Evolutionary conservation across 2,888 invertebrate genomes (phyloP).

Genomic region (Thereva nobilitata): DNA sequence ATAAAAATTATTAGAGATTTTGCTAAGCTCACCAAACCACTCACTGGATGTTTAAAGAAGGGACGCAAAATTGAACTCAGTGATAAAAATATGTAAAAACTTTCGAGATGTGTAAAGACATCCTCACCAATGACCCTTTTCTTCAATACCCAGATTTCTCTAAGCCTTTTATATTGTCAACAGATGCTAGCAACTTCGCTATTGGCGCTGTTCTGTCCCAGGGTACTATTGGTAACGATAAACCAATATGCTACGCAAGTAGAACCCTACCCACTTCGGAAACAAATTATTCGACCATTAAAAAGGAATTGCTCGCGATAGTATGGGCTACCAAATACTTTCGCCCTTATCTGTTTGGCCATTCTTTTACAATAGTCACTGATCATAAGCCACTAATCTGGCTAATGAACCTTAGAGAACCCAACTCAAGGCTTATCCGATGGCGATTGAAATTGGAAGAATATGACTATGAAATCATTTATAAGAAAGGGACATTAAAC

Average conservation of each 20-base stretch:
- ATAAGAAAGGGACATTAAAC: constrained; percentile 43
- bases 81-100: constrained; percentile 20
- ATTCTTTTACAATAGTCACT: constrained; percentile 45
- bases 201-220: constrained; percentile 46
- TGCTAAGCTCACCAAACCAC: constrained; percentile 39
- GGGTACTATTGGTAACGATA: constrained; percentile 35
- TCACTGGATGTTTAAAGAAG: constrained; percentile 34
- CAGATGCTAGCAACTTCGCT: constrained; percentile 44
- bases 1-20: constrained; percentile 41
- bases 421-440: too few species aligned
- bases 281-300: constrained; percentile 44
- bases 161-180: too few species aligned
- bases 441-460: constrained; percentile 42
- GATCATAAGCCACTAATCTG: constrained; percentile 48
- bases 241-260: constrained; percentile 46
- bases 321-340: constrained; percentile 45
- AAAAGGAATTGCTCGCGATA: constrained; percentile 46
- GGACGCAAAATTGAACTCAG: constrained; percentile 9
- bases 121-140: constrained; percentile 39
- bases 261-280: constrained; percentile 44
- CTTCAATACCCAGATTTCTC: too few species aligned
- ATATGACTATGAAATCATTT: constrained; percentile 43
- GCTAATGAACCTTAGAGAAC: constrained; percentile 26
- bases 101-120: constrained; percentile 29
- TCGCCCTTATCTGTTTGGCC: constrained; percentile 47